phyloP scores from a whole-genome alignment of 2,113 vertebrate genomes.

The Drymodes brunneopygia region DNA sequence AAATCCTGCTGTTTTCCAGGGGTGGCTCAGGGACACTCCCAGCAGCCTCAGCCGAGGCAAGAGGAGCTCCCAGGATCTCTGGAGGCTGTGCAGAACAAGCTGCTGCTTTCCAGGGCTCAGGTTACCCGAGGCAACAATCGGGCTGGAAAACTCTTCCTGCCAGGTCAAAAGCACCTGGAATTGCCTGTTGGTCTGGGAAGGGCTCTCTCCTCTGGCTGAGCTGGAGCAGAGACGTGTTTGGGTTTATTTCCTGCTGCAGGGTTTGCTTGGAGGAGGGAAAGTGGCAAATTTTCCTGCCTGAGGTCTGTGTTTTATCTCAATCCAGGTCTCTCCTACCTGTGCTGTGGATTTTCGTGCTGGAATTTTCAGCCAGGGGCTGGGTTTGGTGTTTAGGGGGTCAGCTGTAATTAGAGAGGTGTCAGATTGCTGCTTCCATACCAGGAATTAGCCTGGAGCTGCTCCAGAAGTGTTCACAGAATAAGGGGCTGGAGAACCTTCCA shows the following conservation, averaged over 20 bases:
- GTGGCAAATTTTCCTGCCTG: not conserved
- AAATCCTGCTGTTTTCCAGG: not conserved
- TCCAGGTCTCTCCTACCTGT: not conserved
- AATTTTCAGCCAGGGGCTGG: not conserved
- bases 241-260: not conserved
- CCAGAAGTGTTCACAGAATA: not conserved
- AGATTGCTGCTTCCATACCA: not conserved
- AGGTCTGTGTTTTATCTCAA: not conserved
- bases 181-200: not conserved
- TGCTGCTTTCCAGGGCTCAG: not conserved
- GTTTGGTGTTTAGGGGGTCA: not conserved
- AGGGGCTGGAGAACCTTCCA: too few relatives aligned
- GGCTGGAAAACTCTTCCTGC: not conserved
- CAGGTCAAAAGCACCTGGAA: not conserved
- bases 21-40: not conserved
- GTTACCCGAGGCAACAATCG: not conserved
- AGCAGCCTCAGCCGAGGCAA: not conserved
- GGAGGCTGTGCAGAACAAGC: not conserved
- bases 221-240: not conserved
- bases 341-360: accelerated
- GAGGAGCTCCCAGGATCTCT: not conserved
- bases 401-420: not conserved
- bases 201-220: not conserved
- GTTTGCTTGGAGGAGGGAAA: not conserved
- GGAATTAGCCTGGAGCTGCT: not conserved